Percentiles rank a stretch among this genome's conserved stretches.
Evolutionary conservation across 2,797 vertebrate genomes (phyloP).

Genomic region (Anabas testudineus): DNA sequence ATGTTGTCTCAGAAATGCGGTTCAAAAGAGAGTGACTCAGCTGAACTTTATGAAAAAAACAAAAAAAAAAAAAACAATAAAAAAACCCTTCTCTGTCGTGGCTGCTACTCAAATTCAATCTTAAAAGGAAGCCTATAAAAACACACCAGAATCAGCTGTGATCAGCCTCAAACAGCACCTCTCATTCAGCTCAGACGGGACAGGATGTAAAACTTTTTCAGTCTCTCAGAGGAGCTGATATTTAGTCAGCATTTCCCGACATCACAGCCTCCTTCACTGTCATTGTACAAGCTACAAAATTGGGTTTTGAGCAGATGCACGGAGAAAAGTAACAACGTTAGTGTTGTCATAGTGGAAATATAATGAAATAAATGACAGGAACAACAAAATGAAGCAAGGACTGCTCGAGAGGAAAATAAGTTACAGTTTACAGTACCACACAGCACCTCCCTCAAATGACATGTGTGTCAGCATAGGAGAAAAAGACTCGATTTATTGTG

Average conservation of each 20-base stretch:
- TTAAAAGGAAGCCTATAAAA: slow-evolving; percentile 20
- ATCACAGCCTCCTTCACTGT: slow-evolving; percentile 13
- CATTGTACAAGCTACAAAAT: background rate
- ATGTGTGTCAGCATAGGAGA: background rate
- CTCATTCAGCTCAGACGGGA: background rate
- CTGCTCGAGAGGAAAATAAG: background rate
- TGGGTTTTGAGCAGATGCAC: background rate
- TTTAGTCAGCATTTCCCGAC: slow-evolving; percentile 18
- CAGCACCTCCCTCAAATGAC: background rate
- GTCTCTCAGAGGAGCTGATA: background rate
- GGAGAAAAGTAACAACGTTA: background rate
- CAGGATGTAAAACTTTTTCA: slow-evolving; percentile 1
- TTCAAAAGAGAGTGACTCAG: slow-evolving; percentile 6
- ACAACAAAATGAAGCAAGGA: background rate
- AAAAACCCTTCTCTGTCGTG: no score
- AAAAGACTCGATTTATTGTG: slow-evolving; percentile 28
- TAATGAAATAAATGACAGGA: background rate
- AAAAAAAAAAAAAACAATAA: no score
- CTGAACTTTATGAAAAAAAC: background rate
- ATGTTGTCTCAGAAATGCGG: background rate
- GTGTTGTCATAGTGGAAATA: background rate
- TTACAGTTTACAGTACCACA: background rate
- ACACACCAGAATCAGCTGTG: slow-evolving; percentile 15
- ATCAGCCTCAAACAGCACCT: background rate
- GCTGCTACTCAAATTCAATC: background rate